Conservation (phyloP, 2,888 invertebrate genomes). For the Hypomecis atomaria region DNA sequence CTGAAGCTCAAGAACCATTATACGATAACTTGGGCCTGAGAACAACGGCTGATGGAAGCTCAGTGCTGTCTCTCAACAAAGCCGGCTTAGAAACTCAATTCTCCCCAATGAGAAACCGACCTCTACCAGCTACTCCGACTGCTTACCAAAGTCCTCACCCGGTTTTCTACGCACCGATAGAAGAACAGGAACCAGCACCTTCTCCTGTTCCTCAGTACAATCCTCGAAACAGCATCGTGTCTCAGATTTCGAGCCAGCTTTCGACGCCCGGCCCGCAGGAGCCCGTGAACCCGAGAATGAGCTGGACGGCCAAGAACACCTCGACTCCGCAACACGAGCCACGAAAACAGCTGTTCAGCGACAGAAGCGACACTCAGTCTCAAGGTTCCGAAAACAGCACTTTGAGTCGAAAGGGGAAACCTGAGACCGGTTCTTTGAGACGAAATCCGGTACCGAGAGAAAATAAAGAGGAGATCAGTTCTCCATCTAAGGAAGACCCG, state of each 20-base stretch:
- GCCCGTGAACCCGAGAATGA: slow-evolving; percentile 77
- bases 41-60: slow-evolving; percentile 95
- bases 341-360: slow-evolving; percentile 71
- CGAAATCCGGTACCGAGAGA: slow-evolving; percentile 65
- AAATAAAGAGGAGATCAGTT: slow-evolving; percentile 64
- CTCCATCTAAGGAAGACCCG: slow-evolving; percentile 72
- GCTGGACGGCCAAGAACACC: slow-evolving; percentile 81
- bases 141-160: slow-evolving; percentile 74
- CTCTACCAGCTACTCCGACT: slow-evolving; percentile 86
- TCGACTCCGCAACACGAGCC: slow-evolving; percentile 78
- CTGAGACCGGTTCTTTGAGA: slow-evolving; percentile 80
- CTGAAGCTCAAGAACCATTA: slow-evolving; percentile 89
- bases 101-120: slow-evolving; percentile 86
- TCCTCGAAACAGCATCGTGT: slow-evolving; percentile 79
- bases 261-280: slow-evolving; percentile 81
- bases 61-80: slow-evolving; percentile 91
- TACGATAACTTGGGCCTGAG: slow-evolving; percentile 94
- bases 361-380: slow-evolving; percentile 68
- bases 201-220: slow-evolving; percentile 78
- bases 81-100: slow-evolving; percentile 82
- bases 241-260: slow-evolving; percentile 78
- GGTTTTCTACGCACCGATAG: slow-evolving; percentile 81
- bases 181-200: slow-evolving; percentile 81
- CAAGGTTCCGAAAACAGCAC: slow-evolving; percentile 71
- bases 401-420: slow-evolving; percentile 77